Evolutionary conservation across 2,797 vertebrate genomes (phyloP), one percentile per base, ranked within the genome.

Genomic region (Dallia pectoralis): DNA sequence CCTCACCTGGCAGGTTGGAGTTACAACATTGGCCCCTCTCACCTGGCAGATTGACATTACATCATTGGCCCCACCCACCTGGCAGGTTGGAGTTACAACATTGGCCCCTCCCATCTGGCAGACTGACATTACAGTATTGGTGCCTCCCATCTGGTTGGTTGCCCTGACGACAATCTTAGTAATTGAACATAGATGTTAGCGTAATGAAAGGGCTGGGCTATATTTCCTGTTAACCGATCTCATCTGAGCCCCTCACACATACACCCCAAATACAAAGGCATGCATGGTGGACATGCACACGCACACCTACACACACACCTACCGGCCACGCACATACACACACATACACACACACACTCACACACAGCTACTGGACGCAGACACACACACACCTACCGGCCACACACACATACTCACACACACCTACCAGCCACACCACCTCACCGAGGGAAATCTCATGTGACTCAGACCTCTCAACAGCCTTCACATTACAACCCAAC

Each of bases 351-450:
- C 67, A 69, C 56, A 64, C 56, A 53, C 70, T 30, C 59, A 49
- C 70, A 49, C 59, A 48, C 47, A 61, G n/a, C n/a, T n/a, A n/a
- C n/a, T n/a, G n/a, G n/a, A n/a, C n/a, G n/a, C 51, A 61, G 33
- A 40, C 29, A 71, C 47, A 56, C 67, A 69, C 56, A 64, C 56
- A 53, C 70, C 30, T 40, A 49, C 70, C n/a, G n/a, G n/a, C n/a
- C n/a, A n/a, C n/a, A n/a, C n/a, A n/a, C n/a, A n/a, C n/a, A n/a
- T n/a, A 49, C 59, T 30, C 47, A 61, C 19, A 59, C 47, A 36
- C 33, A 33, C 36, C 32, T 51, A 27, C 18, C 5, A 11, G 4
- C 19, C 49, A 53, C 49, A n/a, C 49, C 19, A 8, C 49, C n/a
- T 19, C 49, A 51, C 19, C n/a, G 49, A 51, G 49, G 19, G 49